Conservation (phyloP, 2,113 vertebrate species). For the Labrus mixtus region DNA sequence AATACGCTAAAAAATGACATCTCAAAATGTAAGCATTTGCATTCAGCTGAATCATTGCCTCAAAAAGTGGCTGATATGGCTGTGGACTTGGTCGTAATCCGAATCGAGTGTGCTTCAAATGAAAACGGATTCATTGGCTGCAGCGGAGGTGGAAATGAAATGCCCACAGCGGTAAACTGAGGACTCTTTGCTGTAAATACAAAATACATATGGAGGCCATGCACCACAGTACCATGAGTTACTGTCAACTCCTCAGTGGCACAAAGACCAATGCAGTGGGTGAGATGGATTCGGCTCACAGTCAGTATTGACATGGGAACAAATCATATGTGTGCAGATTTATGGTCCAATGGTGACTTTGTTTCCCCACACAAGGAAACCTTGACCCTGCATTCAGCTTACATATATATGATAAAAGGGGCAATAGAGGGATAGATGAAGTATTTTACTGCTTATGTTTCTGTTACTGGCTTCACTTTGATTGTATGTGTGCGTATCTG, state of each 20-base stretch:
- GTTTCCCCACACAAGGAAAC: conserved; percentile 48
- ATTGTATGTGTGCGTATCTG: neutral
- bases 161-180: conserved; percentile 13
- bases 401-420: neutral
- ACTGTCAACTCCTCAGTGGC: conserved; percentile 34
- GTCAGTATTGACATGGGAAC: conserved; percentile 11
- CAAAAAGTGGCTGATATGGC: neutral
- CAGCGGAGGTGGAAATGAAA: conserved; percentile 20
- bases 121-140: conserved; percentile 12
- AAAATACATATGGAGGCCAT: neutral
- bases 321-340: conserved; percentile 44
- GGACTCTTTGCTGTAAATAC: neutral
- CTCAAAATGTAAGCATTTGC: too few relatives aligned
- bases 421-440: neutral
- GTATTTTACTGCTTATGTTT: neutral
- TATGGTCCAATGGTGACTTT: conserved; percentile 22
- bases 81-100: neutral
- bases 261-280: conserved; percentile 24
- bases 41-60: neutral
- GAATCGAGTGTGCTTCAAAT: conserved; percentile 1
- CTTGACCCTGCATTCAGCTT: conserved; percentile 29
- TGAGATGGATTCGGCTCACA: conserved; percentile 45
- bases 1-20: too few relatives aligned
- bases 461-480: neutral
- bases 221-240: conserved; percentile 18